Conservation (phyloP, 2,888 invertebrate species). For the Caenorhabditis sp. region DNA sequence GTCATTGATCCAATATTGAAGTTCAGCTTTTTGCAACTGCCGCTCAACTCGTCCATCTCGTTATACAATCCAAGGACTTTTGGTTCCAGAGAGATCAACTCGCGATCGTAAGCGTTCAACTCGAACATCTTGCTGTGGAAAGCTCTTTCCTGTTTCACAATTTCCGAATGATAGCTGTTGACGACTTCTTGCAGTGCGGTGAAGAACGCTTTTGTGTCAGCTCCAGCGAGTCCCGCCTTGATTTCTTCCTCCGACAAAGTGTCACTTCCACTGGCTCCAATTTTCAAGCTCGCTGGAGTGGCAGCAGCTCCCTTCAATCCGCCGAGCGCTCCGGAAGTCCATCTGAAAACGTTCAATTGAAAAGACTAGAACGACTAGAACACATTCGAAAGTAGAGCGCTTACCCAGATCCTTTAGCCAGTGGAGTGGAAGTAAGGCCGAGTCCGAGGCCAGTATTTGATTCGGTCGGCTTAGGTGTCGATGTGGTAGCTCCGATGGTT, state of each 20-base stretch:
- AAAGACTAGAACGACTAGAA: background rate
- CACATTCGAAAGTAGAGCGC: no score
- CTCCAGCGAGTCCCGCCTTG: slow-evolving; percentile 57
- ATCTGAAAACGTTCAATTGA: slow-evolving; percentile 26
- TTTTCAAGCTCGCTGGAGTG: slow-evolving; percentile 37
- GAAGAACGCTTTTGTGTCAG: slow-evolving; percentile 56
- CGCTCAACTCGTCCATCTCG: slow-evolving; percentile 56
- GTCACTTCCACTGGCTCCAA: slow-evolving; percentile 60
- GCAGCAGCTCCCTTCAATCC: slow-evolving; percentile 42
- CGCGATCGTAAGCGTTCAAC: slow-evolving; percentile 55
- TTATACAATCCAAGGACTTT: slow-evolving; percentile 61
- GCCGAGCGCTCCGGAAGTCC: slow-evolving; percentile 50
- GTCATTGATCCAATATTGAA: slow-evolving; percentile 62
- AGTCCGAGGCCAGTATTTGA: slow-evolving; percentile 6
- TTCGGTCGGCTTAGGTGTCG: slow-evolving; percentile 36
- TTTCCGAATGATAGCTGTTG: slow-evolving; percentile 57
- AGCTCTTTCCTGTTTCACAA: slow-evolving; percentile 50
- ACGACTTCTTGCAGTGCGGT: slow-evolving; percentile 59
- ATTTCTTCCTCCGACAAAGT: slow-evolving; percentile 61
- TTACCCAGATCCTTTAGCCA: slow-evolving; percentile 56
- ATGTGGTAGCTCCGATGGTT: background rate
- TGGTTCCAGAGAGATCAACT: slow-evolving; percentile 56
- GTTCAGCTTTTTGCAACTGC: slow-evolving; percentile 53
- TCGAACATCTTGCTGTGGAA: slow-evolving; percentile 61
- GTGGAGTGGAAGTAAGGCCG: slow-evolving; percentile 33